These are phyloP conservation scores for Sinocyclocheilus anshuiensis DNA, from an alignment of 2,113 vertebrate genomes.

Conservation along the genomic window DNA sequence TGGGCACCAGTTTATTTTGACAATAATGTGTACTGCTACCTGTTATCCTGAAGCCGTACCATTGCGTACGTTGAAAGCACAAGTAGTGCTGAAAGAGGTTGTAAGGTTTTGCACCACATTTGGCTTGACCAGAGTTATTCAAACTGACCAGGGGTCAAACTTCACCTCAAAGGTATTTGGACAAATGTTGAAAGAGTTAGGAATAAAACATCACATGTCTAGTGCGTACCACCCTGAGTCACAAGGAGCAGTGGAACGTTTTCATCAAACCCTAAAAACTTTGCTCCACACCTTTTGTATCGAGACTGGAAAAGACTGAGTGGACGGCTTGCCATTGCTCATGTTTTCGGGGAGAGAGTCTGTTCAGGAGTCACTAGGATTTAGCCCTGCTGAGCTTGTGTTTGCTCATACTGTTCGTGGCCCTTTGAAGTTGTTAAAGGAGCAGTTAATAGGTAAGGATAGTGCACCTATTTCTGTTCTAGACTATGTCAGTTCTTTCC, in stretches of 20 bases:
- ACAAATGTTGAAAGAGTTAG: neutral
- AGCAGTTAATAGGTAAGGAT: too few relatives aligned
- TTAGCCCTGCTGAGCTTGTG: too few relatives aligned
- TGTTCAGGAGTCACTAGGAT: too few relatives aligned
- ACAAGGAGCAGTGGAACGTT: neutral
- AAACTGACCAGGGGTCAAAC: too few relatives aligned
- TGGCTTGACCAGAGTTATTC: too few relatives aligned
- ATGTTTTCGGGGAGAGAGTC: too few relatives aligned
- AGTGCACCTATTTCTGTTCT: too few relatives aligned
- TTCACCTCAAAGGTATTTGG: too few relatives aligned
- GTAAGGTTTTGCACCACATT: too few relatives aligned
- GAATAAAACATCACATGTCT: neutral
- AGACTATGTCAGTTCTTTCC: too few relatives aligned
- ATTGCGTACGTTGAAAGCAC: neutral
- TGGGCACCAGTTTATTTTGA: neutral
- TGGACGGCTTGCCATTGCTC: neutral
- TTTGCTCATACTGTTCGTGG: too few relatives aligned
- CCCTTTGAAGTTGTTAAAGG: too few relatives aligned
- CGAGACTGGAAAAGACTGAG: neutral
- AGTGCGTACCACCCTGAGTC: neutral
- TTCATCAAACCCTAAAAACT: neutral
- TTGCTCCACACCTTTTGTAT: neutral
- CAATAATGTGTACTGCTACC: neutral
- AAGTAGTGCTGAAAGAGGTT: neutral
- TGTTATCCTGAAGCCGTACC: neutral